These are phyloP conservation scores for Polyommatus iphigenia DNA, from an alignment of 2,888 invertebrate species.

Conservation along the genomic window DNA sequence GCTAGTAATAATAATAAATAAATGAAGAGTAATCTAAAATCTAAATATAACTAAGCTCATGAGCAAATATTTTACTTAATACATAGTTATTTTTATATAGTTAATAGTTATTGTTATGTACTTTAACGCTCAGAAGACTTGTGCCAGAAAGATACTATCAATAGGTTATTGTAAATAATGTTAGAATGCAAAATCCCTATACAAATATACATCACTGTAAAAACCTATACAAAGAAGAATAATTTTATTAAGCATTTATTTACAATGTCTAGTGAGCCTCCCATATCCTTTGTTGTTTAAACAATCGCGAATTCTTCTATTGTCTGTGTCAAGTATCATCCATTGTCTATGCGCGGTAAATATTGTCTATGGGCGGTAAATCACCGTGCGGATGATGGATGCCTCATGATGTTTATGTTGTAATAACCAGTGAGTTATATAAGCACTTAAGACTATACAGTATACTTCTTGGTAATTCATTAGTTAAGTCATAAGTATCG, in stretches of 20 bases:
- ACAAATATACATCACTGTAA: not conserved
- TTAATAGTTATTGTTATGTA: not conserved
- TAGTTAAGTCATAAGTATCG: not conserved
- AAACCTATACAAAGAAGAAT: not conserved
- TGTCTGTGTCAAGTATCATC: slow-evolving; percentile 28
- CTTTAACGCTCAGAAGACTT: too few species aligned
- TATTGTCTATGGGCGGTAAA: slow-evolving; percentile 25
- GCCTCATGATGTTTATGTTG: not conserved
- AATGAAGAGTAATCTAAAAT: too few species aligned
- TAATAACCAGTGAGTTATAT: slow-evolving; percentile 8
- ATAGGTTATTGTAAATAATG: too few species aligned
- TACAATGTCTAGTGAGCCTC: slow-evolving; percentile 15
- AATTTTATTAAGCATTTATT: not conserved
- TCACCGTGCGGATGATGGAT: not conserved
- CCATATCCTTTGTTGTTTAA: not conserved
- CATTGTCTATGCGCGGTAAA: slow-evolving; percentile 17
- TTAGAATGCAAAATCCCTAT: not conserved
- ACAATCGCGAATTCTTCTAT: slow-evolving; percentile 30
- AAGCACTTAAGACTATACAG: not conserved
- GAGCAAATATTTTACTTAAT: too few species aligned
- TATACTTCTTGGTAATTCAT: not conserved
- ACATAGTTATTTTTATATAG: too few species aligned
- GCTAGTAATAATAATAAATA: too few species aligned
- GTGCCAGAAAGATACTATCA: too few species aligned
- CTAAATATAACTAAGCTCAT: too few species aligned